Base-by-base conservation (phyloP, 2,888 invertebrate species). In the Cheilosia impressa region DNA sequence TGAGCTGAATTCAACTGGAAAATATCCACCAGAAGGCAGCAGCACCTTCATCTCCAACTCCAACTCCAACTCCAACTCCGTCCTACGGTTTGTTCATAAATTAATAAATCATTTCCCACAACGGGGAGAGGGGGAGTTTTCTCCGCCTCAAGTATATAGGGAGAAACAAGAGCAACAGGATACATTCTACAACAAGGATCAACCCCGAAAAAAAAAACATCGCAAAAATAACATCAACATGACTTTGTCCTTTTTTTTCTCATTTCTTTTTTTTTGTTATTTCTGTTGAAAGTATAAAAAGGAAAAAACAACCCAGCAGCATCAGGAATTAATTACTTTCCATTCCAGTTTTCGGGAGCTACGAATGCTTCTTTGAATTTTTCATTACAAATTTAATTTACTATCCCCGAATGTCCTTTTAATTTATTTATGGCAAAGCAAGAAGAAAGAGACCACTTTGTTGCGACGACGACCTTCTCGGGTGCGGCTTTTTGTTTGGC, bases 361-460 rank as follows among this genome's bases (percentile, higher is more conserved):
- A 63, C 71, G 69, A 76, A 81, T 76, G 66, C 62, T 72, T 31
- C 76, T 77, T 1, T 85, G 81, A 81, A 85, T 85, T 77, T 85
- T 81, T 68, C 72, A 85, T 85, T 81, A 71, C 68, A 85, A 85
- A 85, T 85, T 85, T 85, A 85, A 85, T 85, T 85, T 77, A 85
- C 76, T 85, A 81, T 81, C 60, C 72, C 69, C 79, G 65, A 85
- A 85, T 85, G 85, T 85, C 85, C 85, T 85, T 85, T 77, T 85
- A 81, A 81, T 77, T 85, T 85, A 85, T 81, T 81, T 81, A 85
- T 81, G 47, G 43, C 27, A 31, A 22, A 22, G 43, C 24, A 24
- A 31, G 7, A 24, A 31, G 7, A 75, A 60, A 52, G 50, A 71
- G 41, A 47, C 62, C 52, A 34, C 68, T 53, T 53, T 52, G n/a